Base-by-base conservation (phyloP, 2,797 vertebrate species). In the Acipenser oxyrinchus region DNA sequence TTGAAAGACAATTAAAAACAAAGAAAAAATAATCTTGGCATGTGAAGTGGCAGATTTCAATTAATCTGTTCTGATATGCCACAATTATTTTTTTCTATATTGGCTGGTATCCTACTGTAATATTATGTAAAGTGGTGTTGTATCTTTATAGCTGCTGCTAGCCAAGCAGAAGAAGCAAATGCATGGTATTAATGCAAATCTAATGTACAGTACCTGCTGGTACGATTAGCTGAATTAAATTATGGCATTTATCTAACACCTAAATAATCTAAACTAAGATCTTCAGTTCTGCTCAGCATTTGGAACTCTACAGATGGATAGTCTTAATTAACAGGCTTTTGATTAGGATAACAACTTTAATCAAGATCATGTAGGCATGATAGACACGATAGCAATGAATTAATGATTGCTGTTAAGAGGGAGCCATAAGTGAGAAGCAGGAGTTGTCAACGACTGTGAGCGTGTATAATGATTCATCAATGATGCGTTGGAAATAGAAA, bases 301-400 rank as follows among this genome's bases (percentile, higher is more conserved):
- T 84, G 79, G 81, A 85, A 81, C 82, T 87, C 80, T 84, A 84
- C 84, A 87, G 87, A 89, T 87, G 84, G 87, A 84, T 89, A 85
- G 85, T 87, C 84, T 87, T 90, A 90, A 91, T 90, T 89, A 90
- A 88, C 84, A 89, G 79, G 78, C 81, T 86, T 91, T 90, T 91
- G 87, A 92, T 91, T 92, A 90, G 81, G 88, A 88, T 89, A 90
- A 90, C 88, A 89, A 83, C 84, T 84, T 81, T 87, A 88, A 90
- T 88, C 89, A 88, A 86, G 87, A 85, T 82, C 85, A 88, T 84
- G 81, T 81, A 75, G 79, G 82, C 75, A 84, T 89, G 87, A 89
- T 85, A 87, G 83, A 87, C 84, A 86, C 81, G 77, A 12, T 88
- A 88, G 87, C 86, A 86, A 79, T 86, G 87, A 84, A 90, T 90